Evolutionary conservation across 2,113 vertebrate genomes (phyloP), one percentile per base, ranked within the genome.

Genomic region (Callocephalon fimbriatum): DNA sequence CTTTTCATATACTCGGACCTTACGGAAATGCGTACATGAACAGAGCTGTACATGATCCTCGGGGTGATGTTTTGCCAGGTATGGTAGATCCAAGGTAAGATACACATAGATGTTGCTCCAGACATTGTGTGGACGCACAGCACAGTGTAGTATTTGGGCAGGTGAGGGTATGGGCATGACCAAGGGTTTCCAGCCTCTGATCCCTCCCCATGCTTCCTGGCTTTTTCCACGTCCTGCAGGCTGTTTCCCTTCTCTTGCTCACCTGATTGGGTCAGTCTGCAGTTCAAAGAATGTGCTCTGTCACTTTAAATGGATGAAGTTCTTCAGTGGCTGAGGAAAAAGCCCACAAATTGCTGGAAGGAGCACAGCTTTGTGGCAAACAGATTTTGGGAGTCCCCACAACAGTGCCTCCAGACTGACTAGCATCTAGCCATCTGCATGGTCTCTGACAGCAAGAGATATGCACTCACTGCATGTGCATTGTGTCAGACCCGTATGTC

Each of bases 401-500:
- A 45, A 25, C 31, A n/a, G 5, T 68, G 31, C 9, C 42, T 67
- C 26, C 47, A 59, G 37, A 16, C 11, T 58, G 18, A n/a, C 63
- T 56, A 47, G 21, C 27, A 8, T 44, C 15, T 8, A 44, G 31
- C 48, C 11, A 56, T 32, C 44, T 68, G 10, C 17, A 26, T 0
- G 0, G 26, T 29, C 8, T 42, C 53, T 72, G 53, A 23, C 6
- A 9, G 14, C 53, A 53, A 29, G 14, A 70, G 16, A 27, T 14
- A 12, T 12, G 10, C 16, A 4, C 18, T 50, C 35, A 15, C 5
- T 47, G 32, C 0, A 0, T 0, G 0, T 3, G 0, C 3, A 12
- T 3, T 40, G 31, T 2, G 8, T 32, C 4, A 18, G 42, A 37
- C 3, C 8, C 17, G 32, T 20, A 27, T 77, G 61, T 58, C 12